phyloP scores from a whole-genome alignment of 2,888 invertebrate species.

The Apotomis betuletana region DNA sequence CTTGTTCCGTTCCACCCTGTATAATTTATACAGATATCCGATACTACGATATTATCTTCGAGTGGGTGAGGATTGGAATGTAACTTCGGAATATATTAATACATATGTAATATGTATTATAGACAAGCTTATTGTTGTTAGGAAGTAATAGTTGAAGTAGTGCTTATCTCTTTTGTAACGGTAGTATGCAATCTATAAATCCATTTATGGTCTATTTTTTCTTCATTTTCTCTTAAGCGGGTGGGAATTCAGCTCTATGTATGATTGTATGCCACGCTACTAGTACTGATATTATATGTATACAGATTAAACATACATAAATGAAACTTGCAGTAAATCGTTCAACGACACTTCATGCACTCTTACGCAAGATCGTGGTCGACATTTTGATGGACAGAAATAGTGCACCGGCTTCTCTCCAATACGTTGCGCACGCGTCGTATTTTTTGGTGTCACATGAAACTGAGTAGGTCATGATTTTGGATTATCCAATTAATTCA shows the following conservation, averaged over 20 bases:
- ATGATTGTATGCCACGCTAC: too few relatives aligned
- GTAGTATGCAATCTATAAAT: background rate
- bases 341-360: slow-evolving; percentile 56
- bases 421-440: slow-evolving; percentile 32
- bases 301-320: too few relatives aligned
- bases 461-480: background rate
- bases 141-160: background rate
- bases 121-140: slow-evolving; percentile 15
- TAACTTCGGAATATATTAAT: slow-evolving; percentile 11
- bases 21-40: slow-evolving; percentile 15
- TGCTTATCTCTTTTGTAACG: background rate
- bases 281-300: too few relatives aligned
- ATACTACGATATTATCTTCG: slow-evolving; percentile 5
- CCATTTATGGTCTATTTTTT: too few relatives aligned
- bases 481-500: too few relatives aligned
- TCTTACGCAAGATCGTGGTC: slow-evolving; percentile 69
- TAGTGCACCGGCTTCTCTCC: slow-evolving; percentile 64
- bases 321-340: slow-evolving; percentile 52
- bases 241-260: too few relatives aligned
- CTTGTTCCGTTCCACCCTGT: background rate
- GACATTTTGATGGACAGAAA: slow-evolving; percentile 80
- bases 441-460: background rate
- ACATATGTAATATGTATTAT: background rate
- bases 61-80: slow-evolving; percentile 23
- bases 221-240: too few relatives aligned